These are phyloP conservation scores for Drosophila multiciliata DNA, from an alignment of 2,888 invertebrate species.

Conservation along the genomic window DNA sequence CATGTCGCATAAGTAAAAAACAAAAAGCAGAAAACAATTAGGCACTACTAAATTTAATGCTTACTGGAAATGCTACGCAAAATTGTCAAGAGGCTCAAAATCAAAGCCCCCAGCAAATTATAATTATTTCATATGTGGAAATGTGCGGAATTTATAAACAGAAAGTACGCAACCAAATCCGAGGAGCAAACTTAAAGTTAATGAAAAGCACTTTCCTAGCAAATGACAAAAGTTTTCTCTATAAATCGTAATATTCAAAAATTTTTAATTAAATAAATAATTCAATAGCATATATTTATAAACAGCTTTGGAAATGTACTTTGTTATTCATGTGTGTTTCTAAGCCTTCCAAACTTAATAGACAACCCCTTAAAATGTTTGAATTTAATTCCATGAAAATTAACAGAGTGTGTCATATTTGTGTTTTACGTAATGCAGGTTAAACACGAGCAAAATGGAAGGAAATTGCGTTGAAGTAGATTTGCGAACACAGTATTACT, in stretches of 20 bases:
- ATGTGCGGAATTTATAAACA: slow-evolving; percentile 63
- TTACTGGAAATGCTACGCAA: slow-evolving; percentile 59
- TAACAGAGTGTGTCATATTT: slow-evolving; percentile 68
- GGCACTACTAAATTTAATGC: slow-evolving; percentile 51
- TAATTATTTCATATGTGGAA: slow-evolving; percentile 74
- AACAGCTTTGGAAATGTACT: not conserved
- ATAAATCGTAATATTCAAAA: too few relatives aligned
- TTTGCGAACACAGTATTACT: slow-evolving; percentile 15
- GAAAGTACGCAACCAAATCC: slow-evolving; percentile 34
- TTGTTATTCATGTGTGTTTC: not conserved
- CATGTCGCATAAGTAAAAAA: slow-evolving; percentile 20
- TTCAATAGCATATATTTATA: not conserved
- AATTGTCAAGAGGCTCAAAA: slow-evolving; percentile 73
- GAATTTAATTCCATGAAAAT: slow-evolving; percentile 70
- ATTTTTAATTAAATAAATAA: not conserved
- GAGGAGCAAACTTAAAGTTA: slow-evolving; percentile 38
- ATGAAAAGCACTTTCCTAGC: not conserved
- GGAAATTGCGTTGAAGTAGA: slow-evolving; percentile 12
- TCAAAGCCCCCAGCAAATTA: slow-evolving; percentile 76
- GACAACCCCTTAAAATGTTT: slow-evolving; percentile 25
- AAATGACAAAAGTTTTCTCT: not conserved
- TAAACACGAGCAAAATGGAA: slow-evolving; percentile 21
- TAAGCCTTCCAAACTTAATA: not conserved
- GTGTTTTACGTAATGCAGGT: slow-evolving; percentile 62
- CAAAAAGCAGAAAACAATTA: slow-evolving; percentile 24